phyloP scores from a whole-genome alignment of 23 tunicate species.

The Clavelina lepadiformis region DNA sequence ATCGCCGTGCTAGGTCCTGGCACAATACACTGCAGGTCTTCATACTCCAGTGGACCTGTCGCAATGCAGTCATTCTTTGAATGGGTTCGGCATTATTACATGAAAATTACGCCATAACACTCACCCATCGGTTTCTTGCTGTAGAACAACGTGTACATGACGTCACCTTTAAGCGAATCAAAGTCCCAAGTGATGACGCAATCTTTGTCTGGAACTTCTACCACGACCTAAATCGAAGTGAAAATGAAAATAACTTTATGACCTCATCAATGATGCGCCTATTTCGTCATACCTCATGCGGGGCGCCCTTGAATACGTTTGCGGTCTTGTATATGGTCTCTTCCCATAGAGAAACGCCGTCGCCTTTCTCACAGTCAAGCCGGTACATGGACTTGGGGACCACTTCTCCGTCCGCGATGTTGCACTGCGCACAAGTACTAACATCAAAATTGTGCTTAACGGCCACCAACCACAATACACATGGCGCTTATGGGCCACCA shows the following conservation, averaged over 20 bases:
- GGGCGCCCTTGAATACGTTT: conserved; percentile 56
- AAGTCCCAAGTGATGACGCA: conserved; percentile 97
- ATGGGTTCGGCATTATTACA: conserved; percentile 1
- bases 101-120: background rate
- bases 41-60: conserved; percentile 21
- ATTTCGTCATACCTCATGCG: conserved; percentile 65
- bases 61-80: background rate
- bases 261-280: no score
- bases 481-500: background rate
- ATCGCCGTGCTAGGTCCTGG: conserved; percentile 9
- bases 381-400: conserved; percentile 85
- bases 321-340: conserved; percentile 72
- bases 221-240: conserved; percentile 72
- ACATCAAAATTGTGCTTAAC: no score
- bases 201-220: conserved; percentile 83
- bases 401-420: conserved; percentile 61
- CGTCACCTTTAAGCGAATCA: conserved; percentile 83
- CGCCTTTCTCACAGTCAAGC: conserved; percentile 79
- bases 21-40: conserved; percentile 23
- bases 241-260: no score
- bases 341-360: conserved; percentile 48
- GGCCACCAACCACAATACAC: background rate
- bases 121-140: conserved; percentile 55
- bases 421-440: conserved; percentile 40
- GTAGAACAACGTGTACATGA: conserved; percentile 62